Conservation (phyloP, 1,140 invertebrate species). For the Coelopa frigida region DNA sequence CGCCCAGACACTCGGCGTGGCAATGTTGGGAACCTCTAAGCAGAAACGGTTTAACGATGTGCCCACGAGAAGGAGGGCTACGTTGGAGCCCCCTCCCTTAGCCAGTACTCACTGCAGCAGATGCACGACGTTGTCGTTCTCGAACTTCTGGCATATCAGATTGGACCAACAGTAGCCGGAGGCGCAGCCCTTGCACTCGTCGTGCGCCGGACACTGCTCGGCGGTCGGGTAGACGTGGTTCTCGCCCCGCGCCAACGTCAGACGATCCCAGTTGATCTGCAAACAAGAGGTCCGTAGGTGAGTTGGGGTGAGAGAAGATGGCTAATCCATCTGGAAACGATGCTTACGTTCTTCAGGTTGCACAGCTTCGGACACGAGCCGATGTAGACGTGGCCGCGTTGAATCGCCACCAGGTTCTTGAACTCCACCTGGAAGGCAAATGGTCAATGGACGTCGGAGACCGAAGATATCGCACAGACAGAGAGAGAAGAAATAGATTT, state of each 20-base stretch:
- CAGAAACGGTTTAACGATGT: background rate
- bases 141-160: constrained; percentile 27
- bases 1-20: constrained; percentile 32
- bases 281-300: background rate
- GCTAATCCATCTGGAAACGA: background rate
- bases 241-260: constrained; percentile 26
- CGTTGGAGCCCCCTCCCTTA: background rate
- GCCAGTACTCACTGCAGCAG: constrained; percentile 8
- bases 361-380: constrained; percentile 30
- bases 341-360: constrained; percentile 23
- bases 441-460: no score
- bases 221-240: constrained; percentile 22
- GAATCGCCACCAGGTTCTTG: constrained; percentile 29
- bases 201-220: constrained; percentile 20
- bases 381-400: constrained; percentile 35
- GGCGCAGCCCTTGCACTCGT: constrained; percentile 24
- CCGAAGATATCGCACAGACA: no score
- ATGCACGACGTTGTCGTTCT: constrained; percentile 30
- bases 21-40: constrained; percentile 18
- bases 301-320: background rate
- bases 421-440: constrained; percentile 29
- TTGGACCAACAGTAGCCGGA: constrained; percentile 34
- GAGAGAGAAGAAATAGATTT: no score
- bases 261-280: constrained; percentile 34
- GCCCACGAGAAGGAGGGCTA: background rate